phyloP scores from a whole-genome alignment of 2,797 vertebrate species.

The Lutjanus campechanus region DNA sequence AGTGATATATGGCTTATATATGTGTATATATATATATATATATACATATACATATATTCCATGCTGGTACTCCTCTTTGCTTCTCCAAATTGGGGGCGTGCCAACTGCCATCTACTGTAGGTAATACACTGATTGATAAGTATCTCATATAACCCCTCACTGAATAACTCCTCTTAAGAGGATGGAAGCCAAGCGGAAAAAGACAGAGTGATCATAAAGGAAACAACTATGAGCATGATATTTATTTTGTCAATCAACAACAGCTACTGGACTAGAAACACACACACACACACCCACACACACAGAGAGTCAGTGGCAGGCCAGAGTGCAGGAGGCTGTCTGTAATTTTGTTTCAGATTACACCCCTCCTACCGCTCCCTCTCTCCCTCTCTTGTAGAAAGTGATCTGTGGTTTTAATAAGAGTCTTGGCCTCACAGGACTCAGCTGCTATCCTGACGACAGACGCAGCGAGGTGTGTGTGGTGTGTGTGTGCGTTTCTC shows the following conservation, averaged over 20 bases:
- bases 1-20: too few species aligned
- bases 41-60: too few species aligned
- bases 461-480: constrained; percentile 82
- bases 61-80: too few species aligned
- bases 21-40: too few species aligned
- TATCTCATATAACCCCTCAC: too few species aligned
- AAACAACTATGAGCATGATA: constrained; percentile 32
- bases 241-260: constrained; percentile 67
- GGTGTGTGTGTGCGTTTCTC: constrained; percentile 52
- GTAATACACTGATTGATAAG: too few species aligned
- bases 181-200: constrained; percentile 34
- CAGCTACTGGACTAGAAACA: constrained; percentile 41
- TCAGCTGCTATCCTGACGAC: constrained; percentile 97
- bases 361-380: constrained; percentile 72
- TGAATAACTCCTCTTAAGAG: background rate
- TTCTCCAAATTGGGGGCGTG: too few species aligned
- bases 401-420: constrained; percentile 99
- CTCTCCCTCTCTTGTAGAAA: constrained; percentile 88
- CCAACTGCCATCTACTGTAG: too few species aligned
- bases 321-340: constrained; percentile 62
- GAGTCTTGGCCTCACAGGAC: constrained; percentile 94
- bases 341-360: constrained; percentile 79
- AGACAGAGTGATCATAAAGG: constrained; percentile 23
- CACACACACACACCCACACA: constrained; percentile 35
- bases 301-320: constrained; percentile 52